phyloP scores from a whole-genome alignment of 2,797 vertebrate genomes.

The Atherinosoma microstoma region DNA sequence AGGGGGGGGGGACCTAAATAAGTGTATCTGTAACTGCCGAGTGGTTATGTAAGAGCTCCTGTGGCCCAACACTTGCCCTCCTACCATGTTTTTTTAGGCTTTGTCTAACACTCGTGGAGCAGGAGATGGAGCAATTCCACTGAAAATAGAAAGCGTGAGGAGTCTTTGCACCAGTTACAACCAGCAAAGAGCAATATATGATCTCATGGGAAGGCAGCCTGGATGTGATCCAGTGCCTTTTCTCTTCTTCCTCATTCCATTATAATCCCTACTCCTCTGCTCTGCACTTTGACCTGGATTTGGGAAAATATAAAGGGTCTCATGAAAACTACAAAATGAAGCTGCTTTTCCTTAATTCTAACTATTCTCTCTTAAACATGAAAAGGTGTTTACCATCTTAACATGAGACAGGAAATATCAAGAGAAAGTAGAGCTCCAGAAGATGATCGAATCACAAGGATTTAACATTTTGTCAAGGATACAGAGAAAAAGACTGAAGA shows the following conservation, averaged over 20 bases:
- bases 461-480: background rate
- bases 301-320: slow-evolving; percentile 31
- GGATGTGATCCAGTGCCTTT: slow-evolving; percentile 18
- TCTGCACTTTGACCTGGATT: slow-evolving; percentile 48
- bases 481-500: background rate
- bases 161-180: slow-evolving; percentile 26
- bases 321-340: slow-evolving; percentile 13
- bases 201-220: slow-evolving; percentile 44
- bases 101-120: slow-evolving; percentile 3
- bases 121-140: background rate
- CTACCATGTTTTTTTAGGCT: background rate
- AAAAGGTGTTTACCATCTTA: background rate
- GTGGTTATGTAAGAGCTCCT: slow-evolving; percentile 58
- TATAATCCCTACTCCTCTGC: slow-evolving; percentile 38
- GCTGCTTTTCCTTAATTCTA: slow-evolving; percentile 10
- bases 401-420: background rate
- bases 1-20: slow-evolving; percentile 16
- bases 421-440: slow-evolving; percentile 32
- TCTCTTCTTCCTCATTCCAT: slow-evolving; percentile 15
- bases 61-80: slow-evolving; percentile 20
- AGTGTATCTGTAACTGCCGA: slow-evolving; percentile 40
- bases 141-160: slow-evolving; percentile 13
- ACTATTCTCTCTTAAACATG: too few species aligned
- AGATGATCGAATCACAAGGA: slow-evolving; percentile 6
- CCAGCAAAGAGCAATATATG: slow-evolving; percentile 25